Conservation (phyloP, 2,113 vertebrate species). For the Neopipo cinnamomea region DNA sequence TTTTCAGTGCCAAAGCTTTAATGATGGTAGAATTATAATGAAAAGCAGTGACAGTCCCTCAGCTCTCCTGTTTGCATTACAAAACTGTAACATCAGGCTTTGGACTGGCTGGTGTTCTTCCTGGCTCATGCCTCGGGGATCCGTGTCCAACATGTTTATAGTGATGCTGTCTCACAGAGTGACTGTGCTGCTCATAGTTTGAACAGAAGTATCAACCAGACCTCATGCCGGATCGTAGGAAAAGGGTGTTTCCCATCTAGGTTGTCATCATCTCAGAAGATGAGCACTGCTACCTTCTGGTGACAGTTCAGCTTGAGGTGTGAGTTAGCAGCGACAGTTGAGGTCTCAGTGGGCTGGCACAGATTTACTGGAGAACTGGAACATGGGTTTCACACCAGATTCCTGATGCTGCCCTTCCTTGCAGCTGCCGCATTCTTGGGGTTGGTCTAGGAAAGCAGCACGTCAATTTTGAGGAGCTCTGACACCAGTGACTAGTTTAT, state of each 20-base stretch:
- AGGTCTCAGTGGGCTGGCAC: fast-evolving
- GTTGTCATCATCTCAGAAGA: not conserved
- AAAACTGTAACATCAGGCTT: not conserved
- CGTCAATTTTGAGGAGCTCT: not conserved
- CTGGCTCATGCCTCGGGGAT: fast-evolving
- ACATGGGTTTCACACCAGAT: not conserved
- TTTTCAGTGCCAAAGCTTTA: not conserved
- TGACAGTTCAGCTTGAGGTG: not conserved
- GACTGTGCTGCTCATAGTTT: not conserved
- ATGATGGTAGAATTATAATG: not conserved
- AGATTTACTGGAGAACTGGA: not conserved
- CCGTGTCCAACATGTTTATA: fast-evolving
- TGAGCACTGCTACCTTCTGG: not conserved
- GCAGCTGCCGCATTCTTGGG: not conserved
- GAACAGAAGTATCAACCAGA: not conserved
- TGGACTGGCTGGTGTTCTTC: not conserved
- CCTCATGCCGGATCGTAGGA: fast-evolving
- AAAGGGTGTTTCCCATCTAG: not conserved
- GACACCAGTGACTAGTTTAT: not conserved
- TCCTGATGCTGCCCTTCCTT: not conserved
- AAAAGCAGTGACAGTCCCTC: not conserved
- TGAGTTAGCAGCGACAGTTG: not conserved
- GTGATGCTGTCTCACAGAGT: not conserved
- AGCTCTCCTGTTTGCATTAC: not conserved
- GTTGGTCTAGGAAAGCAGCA: not conserved